Conservation (phyloP, 2,797 vertebrate species). For the Brachyrhaphis roseni region DNA sequence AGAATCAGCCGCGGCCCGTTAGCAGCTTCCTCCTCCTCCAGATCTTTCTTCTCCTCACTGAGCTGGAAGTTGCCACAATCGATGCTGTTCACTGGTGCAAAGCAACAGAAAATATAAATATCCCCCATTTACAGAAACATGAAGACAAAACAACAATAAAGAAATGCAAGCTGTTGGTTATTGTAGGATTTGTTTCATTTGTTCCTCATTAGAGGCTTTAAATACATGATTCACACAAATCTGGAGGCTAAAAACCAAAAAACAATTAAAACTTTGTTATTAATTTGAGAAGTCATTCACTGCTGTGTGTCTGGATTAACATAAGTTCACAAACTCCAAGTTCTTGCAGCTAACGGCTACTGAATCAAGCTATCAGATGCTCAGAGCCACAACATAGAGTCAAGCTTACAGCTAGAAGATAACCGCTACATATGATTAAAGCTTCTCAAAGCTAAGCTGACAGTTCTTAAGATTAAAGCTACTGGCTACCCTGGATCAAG, state of each 20-base stretch:
- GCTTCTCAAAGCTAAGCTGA: not conserved
- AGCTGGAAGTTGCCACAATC: conserved; percentile 86
- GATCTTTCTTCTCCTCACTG: conserved; percentile 91
- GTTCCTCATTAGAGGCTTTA: not conserved
- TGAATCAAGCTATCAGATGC: not conserved
- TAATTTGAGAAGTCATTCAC: not conserved
- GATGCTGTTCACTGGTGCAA: conserved; percentile 86
- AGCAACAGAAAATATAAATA: conserved; percentile 37
- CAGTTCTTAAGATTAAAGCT: not conserved
- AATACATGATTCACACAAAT: not conserved
- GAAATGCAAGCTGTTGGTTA: not conserved
- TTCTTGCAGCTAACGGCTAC: not conserved
- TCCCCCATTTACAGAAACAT: conserved; percentile 9
- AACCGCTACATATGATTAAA: not conserved
- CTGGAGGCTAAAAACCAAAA: not conserved
- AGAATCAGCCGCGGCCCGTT: conserved; percentile 89
- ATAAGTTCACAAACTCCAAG: not conserved
- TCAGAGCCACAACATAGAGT: not conserved
- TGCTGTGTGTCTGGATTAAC: not conserved
- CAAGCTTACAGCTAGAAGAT: not conserved
- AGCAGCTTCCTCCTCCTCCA: conserved; percentile 82
- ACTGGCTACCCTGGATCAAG: not conserved
- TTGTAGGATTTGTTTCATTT: not conserved
- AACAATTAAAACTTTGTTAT: not conserved
- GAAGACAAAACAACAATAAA: not conserved